These are phyloP conservation scores for Cheiracanthium punctorium DNA, from an alignment of 2,888 invertebrate species.

Conservation along the genomic window DNA sequence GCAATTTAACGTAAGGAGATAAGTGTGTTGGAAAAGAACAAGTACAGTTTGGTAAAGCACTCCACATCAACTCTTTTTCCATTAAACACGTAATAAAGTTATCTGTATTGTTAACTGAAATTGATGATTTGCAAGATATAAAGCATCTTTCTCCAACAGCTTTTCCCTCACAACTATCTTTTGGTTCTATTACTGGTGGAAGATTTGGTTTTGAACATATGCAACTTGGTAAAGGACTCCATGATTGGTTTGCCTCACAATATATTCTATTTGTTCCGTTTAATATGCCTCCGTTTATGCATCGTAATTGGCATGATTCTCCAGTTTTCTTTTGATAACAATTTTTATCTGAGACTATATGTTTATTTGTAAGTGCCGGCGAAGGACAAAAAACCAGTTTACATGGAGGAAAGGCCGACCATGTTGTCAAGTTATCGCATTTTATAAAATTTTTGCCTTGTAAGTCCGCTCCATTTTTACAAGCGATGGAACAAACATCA, in stretches of 20 bases:
- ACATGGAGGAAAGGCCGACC: slow-evolving; percentile 2
- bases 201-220: not conserved
- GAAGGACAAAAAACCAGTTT: not conserved
- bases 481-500: not conserved
- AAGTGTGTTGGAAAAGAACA: not conserved
- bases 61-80: not conserved
- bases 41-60: not conserved
- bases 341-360: not conserved
- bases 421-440: not conserved
- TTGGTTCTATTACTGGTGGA: not conserved
- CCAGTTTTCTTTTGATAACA: not conserved
- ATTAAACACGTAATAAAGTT: not conserved
- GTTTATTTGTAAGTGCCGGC: not conserved
- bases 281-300: not conserved
- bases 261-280: not conserved
- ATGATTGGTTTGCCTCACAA: not conserved
- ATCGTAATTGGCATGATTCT: not conserved
- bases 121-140: not conserved
- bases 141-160: not conserved
- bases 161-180: not conserved
- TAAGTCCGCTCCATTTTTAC: not conserved
- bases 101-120: too few relatives aligned
- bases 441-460: not conserved
- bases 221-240: not conserved
- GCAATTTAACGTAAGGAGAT: not conserved